Evolutionary conservation across 2,888 invertebrate species (phyloP), one percentile per base, ranked within the genome.

Genomic region (Eupithecia insigniata): DNA sequence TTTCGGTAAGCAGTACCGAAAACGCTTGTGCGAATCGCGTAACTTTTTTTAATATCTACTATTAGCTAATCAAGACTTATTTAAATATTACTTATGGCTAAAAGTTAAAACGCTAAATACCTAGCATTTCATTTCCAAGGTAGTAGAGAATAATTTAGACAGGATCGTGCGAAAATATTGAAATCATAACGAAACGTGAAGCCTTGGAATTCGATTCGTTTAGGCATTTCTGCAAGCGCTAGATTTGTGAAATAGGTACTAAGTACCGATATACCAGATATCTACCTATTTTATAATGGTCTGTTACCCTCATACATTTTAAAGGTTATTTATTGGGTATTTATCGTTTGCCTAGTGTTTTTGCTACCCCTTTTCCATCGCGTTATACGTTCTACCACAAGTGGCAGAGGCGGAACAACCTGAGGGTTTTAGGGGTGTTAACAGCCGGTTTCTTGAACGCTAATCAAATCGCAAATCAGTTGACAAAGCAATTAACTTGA

Each of bases 121-220:
- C n/a, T n/a, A 18, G 30, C 30, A 34, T 61, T 61, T 72, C 67
- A 69, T 69, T 67, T 22, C 61, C 22, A 66, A 51, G 64, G 43
- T 39, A 39, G 30, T 61, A 66, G 51, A 71, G 61, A 55, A 26
- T 68, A 66, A n/a, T 67, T 14, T 34, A 34, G 64, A 36, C 64
- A 68, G 66, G 67, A 70, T 72, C 51, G 69, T 71, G 73, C 75
- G 75, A 76, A 74, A 78, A 75, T 76, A 76, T 76, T 75, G 73
- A 74, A 73, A 74, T 76, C 43, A 72, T 67, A 74, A 73, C 67
- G 72, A 78, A 78, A 76, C 73, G 64, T 69, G 70, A 78, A 80
- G 28, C 80, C 79, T 81, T 80, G 81, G 69, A 74, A 75, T 74
- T 58, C 64, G 74, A 78, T 80, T 78, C 75, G 79, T 75, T 76